Percentiles rank a stretch among this genome's conserved stretches.
Evolutionary conservation across 2,113 vertebrate species (phyloP).

Genomic region (Centropristis striata): DNA sequence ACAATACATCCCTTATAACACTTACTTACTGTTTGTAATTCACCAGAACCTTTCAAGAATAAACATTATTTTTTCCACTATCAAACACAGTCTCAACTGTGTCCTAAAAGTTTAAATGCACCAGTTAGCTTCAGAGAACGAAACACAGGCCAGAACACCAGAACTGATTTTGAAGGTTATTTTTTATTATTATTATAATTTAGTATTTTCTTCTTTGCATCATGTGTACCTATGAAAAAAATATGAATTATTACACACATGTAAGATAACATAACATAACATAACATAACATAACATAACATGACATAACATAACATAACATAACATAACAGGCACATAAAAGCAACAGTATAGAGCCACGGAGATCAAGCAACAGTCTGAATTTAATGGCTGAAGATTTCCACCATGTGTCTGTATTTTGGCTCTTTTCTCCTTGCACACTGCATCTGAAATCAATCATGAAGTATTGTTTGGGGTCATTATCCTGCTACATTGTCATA

Average conservation of each 20-base stretch:
- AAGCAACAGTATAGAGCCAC: background rate
- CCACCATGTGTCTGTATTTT: background rate
- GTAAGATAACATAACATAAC: too few relatives aligned
- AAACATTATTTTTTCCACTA: background rate
- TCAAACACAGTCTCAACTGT: background rate
- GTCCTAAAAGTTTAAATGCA: background rate
- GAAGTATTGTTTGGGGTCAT: background rate
- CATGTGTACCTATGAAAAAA: background rate
- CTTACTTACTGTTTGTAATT: background rate
- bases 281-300: background rate
- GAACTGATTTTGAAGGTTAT: background rate
- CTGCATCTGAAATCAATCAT: background rate
- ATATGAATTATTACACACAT: background rate
- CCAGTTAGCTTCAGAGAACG: background rate
- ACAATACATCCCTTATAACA: background rate
- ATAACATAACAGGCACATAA: background rate
- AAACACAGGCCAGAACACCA: background rate
- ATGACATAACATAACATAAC: background rate
- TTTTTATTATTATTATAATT: slow-evolving; percentile 18
- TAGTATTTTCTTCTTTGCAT: background rate
- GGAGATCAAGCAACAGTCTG: background rate
- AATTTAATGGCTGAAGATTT: background rate
- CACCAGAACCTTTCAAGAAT: background rate
- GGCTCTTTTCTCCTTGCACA: background rate
- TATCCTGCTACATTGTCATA: background rate